Conservation (phyloP, 2,797 vertebrate genomes). For the Catostomus latipinnis region DNA sequence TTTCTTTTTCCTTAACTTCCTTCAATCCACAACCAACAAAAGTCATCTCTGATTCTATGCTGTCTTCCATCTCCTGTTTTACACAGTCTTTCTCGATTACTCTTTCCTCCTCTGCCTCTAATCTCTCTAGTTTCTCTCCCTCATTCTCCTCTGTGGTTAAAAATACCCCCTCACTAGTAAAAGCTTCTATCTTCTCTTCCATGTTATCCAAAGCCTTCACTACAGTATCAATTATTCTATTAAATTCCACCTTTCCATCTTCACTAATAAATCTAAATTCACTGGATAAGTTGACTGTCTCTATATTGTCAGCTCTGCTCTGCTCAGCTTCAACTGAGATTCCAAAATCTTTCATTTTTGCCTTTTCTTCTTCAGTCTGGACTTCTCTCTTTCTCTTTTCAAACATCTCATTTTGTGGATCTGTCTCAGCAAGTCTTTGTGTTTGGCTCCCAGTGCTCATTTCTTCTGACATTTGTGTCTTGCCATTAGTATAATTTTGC, state of each 20-base stretch:
- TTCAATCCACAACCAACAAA: not conserved
- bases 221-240: slow-evolving; percentile 29
- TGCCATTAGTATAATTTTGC: not conserved
- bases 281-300: slow-evolving; percentile 1
- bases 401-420: slow-evolving; percentile 5
- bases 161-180: not conserved
- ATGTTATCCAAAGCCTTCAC: slow-evolving; percentile 35
- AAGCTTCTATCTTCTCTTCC: slow-evolving; percentile 37
- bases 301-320: not conserved
- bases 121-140: slow-evolving; percentile 7
- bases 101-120: not conserved
- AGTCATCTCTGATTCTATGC: not conserved
- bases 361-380: not conserved
- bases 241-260: slow-evolving; percentile 25
- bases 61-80: slow-evolving; percentile 2
- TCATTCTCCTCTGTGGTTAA: not conserved
- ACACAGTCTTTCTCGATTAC: not conserved
- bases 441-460: not conserved
- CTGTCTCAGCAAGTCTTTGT: not conserved
- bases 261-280: slow-evolving; percentile 16
- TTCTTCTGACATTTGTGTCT: slow-evolving; percentile 11
- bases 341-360: not conserved
- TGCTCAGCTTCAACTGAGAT: slow-evolving; percentile 10
- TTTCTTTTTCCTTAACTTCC: not conserved
- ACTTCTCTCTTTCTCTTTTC: slow-evolving; percentile 5